Evolutionary conservation across 2,113 vertebrate species (phyloP).

Genomic region (Canis aureus): DNA sequence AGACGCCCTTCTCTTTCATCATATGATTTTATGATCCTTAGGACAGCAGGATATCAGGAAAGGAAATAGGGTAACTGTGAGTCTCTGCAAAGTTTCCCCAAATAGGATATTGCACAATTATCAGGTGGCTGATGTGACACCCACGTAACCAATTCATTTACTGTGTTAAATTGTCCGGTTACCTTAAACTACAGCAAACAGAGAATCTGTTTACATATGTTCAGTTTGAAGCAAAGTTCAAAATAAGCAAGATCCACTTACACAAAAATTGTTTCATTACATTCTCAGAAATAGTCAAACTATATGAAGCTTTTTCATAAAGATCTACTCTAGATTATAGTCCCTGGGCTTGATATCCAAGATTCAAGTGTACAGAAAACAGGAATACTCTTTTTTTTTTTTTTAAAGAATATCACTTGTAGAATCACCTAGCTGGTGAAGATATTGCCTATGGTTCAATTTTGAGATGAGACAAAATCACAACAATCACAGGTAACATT

Average conservation of each 20-base stretch:
- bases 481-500: not conserved
- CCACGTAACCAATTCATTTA: not conserved
- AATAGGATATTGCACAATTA: not conserved
- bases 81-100: not conserved
- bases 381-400: not conserved
- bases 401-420: not conserved
- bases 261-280: not conserved
- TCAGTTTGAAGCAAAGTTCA: not conserved
- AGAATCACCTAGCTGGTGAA: not conserved
- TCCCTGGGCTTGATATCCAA: not conserved
- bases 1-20: not conserved
- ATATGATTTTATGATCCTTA: not conserved
- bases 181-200: not conserved
- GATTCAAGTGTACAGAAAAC: not conserved
- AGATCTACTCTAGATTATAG: not conserved
- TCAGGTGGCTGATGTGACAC: not conserved
- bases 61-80: not conserved
- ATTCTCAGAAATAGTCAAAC: constrained; percentile 8
- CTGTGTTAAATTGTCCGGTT: not conserved
- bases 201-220: not conserved
- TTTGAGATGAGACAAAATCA: not conserved
- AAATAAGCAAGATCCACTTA: not conserved
- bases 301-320: not conserved
- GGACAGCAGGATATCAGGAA: not conserved
- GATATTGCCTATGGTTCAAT: not conserved